Evolutionary conservation across 2,888 invertebrate species (phyloP).

Genomic region (Panopea generosa): DNA sequence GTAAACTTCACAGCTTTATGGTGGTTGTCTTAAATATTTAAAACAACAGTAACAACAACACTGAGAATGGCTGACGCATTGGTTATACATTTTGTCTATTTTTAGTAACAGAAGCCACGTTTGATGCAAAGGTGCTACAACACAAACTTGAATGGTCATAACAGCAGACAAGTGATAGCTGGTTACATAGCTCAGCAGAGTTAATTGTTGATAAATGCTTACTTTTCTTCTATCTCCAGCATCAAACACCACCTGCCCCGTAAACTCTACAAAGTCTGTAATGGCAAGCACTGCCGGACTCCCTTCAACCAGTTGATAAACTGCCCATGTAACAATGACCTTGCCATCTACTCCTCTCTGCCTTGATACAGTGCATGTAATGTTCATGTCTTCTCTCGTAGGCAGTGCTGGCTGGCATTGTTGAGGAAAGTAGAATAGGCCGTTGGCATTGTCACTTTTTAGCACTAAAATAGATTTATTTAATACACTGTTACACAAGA

Average conservation of each 20-base stretch:
- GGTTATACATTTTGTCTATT: no score
- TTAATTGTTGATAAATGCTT: no score
- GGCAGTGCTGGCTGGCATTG: constrained; percentile 73
- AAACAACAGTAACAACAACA: no score
- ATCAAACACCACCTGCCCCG: constrained; percentile 76
- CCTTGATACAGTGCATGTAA: constrained; percentile 77
- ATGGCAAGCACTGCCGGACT: constrained; percentile 49
- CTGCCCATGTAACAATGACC: constrained; percentile 79
- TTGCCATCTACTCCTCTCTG: constrained; percentile 79
- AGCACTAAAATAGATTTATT: constrained; percentile 72
- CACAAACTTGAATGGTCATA: no score
- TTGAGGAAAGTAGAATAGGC: constrained; percentile 80
- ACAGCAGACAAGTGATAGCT: no score
- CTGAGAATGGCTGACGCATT: no score
- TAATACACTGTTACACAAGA: not conserved
- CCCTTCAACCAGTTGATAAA: constrained; percentile 61
- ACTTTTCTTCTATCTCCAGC: constrained; percentile 80
- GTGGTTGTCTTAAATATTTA: no score
- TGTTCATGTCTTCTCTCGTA: constrained; percentile 58
- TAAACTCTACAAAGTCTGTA: constrained; percentile 77
- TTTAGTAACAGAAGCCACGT: no score
- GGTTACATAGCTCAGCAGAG: no score
- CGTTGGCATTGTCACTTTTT: constrained; percentile 85
- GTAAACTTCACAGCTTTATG: no score
- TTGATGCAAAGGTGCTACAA: no score